Percentiles rank a stretch among this genome's conserved stretches.
These are phyloP conservation scores for Eristalis pertinax DNA, from an alignment of 2,888 invertebrate genomes.

Conservation along the genomic window DNA sequence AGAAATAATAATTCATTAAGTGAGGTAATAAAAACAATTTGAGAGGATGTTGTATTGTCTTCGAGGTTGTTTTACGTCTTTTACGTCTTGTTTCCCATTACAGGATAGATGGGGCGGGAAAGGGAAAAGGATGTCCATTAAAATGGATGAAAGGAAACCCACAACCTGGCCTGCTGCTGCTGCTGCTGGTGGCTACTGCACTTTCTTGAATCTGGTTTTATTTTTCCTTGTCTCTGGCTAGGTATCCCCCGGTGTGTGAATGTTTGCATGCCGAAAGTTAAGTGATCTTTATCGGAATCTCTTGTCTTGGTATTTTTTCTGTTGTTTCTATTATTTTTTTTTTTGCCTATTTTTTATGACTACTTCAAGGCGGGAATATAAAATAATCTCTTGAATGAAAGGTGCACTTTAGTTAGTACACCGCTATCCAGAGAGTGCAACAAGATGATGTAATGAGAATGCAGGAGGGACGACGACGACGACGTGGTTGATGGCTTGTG, in stretches of 20 bases:
- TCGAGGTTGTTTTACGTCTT: constrained; percentile 21
- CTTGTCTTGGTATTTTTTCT: background rate
- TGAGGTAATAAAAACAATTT: constrained; percentile 67
- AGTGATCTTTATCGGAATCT: constrained; percentile 58
- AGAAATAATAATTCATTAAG: constrained; percentile 69
- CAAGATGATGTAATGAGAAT: constrained; percentile 37
- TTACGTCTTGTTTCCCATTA: background rate
- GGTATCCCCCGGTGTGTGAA: background rate
- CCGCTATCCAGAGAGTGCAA: constrained; percentile 2
- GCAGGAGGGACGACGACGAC: background rate
- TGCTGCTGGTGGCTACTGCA: constrained; percentile 37
- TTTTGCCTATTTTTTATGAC: constrained; percentile 26
- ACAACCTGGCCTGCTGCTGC: background rate
- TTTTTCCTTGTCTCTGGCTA: background rate
- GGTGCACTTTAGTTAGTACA: constrained; percentile 8
- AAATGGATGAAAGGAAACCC: constrained; percentile 47
- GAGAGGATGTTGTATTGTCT: constrained; percentile 50
- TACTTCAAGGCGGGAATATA: constrained; percentile 13
- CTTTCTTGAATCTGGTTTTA: constrained; percentile 24
- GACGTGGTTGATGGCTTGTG: background rate
- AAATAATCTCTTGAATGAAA: constrained; percentile 18
- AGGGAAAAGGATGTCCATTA: constrained; percentile 56
- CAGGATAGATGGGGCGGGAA: background rate
- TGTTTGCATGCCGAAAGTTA: constrained; percentile 36
- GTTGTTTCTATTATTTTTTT: too few species aligned